Percentiles rank a stretch among this genome's conserved stretches.
Conservation (phyloP, 2,888 invertebrate genomes). For the Orthosia gracilis region DNA sequence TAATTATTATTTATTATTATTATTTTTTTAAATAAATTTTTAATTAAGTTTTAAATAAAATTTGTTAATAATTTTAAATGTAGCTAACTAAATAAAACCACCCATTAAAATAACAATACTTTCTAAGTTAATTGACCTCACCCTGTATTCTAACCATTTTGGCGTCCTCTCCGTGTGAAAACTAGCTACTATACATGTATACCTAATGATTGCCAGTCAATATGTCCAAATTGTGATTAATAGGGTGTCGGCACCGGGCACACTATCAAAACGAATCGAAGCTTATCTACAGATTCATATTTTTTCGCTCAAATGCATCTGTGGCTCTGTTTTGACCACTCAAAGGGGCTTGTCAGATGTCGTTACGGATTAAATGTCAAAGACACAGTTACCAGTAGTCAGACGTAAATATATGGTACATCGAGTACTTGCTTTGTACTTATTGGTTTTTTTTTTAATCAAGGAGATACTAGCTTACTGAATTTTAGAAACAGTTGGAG, state of each 20-base stretch:
- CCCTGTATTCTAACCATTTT: conserved; percentile 74
- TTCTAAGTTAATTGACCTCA: conserved; percentile 52
- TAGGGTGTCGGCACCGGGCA: conserved; percentile 77
- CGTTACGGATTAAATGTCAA: conserved; percentile 71
- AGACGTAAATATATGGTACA: not conserved
- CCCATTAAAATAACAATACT: not conserved
- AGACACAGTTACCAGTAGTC: not conserved
- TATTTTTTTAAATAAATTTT: too few relatives aligned
- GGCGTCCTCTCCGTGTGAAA: conserved; percentile 79
- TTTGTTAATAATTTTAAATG: too few relatives aligned
- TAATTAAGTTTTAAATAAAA: too few relatives aligned
- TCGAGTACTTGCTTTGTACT: not conserved
- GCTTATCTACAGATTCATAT: conserved; percentile 68
- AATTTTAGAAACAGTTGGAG: not conserved
- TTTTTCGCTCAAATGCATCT: conserved; percentile 72
- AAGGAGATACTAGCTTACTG: too few relatives aligned
- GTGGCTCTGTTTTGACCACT: conserved; percentile 70
- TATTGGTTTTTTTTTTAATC: too few relatives aligned
- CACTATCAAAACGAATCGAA: conserved; percentile 64
- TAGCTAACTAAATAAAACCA: too few relatives aligned
- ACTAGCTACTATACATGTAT: conserved; percentile 79
- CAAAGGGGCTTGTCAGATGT: conserved; percentile 59
- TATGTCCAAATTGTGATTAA: conserved; percentile 89
- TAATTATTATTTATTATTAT: too few relatives aligned
- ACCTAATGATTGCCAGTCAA: conserved; percentile 85